phyloP scores from a whole-genome alignment of 2,797 vertebrate species.

The Pangasius krempfi region DNA sequence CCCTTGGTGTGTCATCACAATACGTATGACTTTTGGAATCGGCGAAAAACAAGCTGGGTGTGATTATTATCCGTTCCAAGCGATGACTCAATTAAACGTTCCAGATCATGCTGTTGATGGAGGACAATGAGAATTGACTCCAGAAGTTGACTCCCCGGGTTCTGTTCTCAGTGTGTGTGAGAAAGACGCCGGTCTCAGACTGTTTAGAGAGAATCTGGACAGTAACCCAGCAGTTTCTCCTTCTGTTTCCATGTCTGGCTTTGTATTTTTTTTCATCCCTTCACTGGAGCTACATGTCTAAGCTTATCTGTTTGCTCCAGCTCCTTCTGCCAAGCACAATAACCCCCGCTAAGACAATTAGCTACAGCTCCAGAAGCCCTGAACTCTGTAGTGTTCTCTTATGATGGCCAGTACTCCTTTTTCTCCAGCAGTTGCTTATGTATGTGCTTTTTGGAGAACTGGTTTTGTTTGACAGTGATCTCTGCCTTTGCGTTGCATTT shows the following conservation, averaged over 20 bases:
- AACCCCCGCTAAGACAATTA: slow-evolving; percentile 56
- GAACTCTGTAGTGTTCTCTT: slow-evolving; percentile 8
- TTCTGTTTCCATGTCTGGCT: slow-evolving; percentile 15
- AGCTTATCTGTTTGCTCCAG: slow-evolving; percentile 48
- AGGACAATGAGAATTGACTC: slow-evolving; percentile 26
- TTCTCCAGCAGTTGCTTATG: slow-evolving; percentile 13
- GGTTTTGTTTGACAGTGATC: slow-evolving; percentile 15
- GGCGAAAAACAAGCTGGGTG: slow-evolving; percentile 15
- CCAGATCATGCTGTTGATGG: not conserved
- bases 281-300: slow-evolving; percentile 28
- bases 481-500: slow-evolving; percentile 19
- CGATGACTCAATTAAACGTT: slow-evolving; percentile 35
- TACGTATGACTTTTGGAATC: slow-evolving; percentile 21
- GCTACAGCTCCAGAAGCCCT: slow-evolving; percentile 32
- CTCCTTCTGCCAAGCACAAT: slow-evolving; percentile 51
- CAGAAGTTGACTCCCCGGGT: slow-evolving; percentile 10
- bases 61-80: slow-evolving; percentile 36
- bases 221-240: not conserved
- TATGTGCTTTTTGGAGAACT: slow-evolving; percentile 13
- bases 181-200: not conserved
- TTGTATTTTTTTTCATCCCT: not conserved
- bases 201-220: slow-evolving; percentile 18
- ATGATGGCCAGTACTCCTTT: slow-evolving; percentile 14
- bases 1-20: slow-evolving; percentile 16
- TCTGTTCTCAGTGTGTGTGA: slow-evolving; percentile 8